A percentile compares a stretch with the other conserved stretches of the same genome.
These are phyloP conservation scores for Augochlorella aurata DNA, from an alignment of 2,888 invertebrate species.

Conservation along the genomic window DNA sequence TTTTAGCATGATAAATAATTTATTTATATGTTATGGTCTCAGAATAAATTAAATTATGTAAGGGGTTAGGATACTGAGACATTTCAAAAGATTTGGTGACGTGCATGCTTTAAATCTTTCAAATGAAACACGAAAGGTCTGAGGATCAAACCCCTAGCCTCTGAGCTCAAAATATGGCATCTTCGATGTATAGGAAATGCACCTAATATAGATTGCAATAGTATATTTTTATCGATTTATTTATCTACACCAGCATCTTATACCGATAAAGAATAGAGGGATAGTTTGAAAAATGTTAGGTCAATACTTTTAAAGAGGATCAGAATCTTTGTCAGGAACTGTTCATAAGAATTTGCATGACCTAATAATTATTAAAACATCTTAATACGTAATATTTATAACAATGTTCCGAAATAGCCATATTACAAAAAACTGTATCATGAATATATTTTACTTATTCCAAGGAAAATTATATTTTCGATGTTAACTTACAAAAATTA, in stretches of 20 bases:
- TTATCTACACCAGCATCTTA: not conserved
- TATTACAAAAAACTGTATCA: not conserved
- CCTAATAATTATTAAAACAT: not conserved
- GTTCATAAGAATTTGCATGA: not conserved
- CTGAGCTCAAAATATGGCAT: not conserved
- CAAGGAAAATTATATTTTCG: not conserved
- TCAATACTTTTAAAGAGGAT: not conserved
- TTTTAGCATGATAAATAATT: not conserved
- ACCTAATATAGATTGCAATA: not conserved
- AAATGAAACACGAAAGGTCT: not conserved
- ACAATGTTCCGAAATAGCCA: not conserved
- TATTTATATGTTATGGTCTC: not conserved
- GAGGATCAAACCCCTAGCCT: not conserved
- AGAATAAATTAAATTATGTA: not conserved
- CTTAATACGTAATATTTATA: not conserved
- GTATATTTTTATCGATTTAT: not conserved
- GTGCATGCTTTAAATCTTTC: not conserved
- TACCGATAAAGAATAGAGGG: not conserved
- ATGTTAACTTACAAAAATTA: not conserved
- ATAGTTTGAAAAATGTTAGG: not conserved
- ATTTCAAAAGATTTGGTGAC: not conserved
- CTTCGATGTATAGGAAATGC: not conserved
- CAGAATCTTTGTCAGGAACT: not conserved
- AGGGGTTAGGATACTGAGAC: not conserved
- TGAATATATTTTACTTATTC: not conserved